Percentiles rank a stretch among this genome's conserved stretches.
These are phyloP conservation scores for Sarcophaga variegata DNA, from an alignment of 2,888 invertebrate genomes.

Conservation along the genomic window DNA sequence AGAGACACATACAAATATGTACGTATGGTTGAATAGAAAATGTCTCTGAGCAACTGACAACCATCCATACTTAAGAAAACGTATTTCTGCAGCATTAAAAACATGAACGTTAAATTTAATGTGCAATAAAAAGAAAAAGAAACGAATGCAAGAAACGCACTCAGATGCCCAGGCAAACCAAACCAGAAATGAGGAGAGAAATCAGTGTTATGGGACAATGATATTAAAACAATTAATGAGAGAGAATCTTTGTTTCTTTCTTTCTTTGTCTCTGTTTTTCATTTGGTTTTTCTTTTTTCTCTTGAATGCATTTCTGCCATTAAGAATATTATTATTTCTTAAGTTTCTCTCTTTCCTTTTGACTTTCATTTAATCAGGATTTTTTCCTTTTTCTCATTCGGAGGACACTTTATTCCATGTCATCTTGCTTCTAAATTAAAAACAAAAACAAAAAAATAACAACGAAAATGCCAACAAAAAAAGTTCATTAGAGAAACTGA, in stretches of 20 bases:
- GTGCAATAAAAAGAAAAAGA: neutral
- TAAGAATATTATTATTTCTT: conserved; percentile 35
- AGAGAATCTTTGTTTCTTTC: conserved; percentile 5
- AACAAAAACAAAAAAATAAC: neutral
- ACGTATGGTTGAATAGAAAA: too few relatives aligned
- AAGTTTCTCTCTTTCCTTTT: conserved; percentile 22
- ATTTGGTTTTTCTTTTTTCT: neutral
- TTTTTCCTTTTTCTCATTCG: neutral
- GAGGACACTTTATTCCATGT: conserved; percentile 1
- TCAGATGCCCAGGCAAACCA: too few relatives aligned
- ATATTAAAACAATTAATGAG: conserved; percentile 46
- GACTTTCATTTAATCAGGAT: conserved; percentile 2
- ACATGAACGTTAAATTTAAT: neutral
- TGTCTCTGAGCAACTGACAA: too few relatives aligned
- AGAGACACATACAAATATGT: too few relatives aligned
- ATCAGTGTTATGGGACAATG: conserved; percentile 32
- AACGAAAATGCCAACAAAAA: conserved; percentile 20
- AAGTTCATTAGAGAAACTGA: conserved; percentile 33
- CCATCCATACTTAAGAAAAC: neutral
- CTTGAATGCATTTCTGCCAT: conserved; percentile 14
- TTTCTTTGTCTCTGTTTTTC: conserved; percentile 14
- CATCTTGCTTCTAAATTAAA: conserved; percentile 12
- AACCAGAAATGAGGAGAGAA: conserved; percentile 1
- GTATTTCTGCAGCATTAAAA: conserved; percentile 2
- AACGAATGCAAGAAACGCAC: neutral